Base-by-base conservation (phyloP, 2,888 invertebrate genomes). In the Opisthograptis luteolata region DNA sequence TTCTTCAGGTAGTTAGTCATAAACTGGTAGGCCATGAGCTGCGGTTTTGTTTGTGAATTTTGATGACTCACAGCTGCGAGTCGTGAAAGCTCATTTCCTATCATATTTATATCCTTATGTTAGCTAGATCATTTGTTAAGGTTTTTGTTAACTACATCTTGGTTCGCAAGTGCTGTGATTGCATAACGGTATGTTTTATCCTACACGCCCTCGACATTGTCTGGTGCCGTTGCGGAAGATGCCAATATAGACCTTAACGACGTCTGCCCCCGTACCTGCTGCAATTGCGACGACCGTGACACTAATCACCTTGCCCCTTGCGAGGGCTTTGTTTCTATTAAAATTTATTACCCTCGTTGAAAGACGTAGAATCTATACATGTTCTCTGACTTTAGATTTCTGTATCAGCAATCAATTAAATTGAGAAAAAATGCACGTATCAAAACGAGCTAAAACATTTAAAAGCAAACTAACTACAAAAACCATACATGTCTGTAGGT, bases 211-310 rank as follows among this genome's bases (percentile, higher is more conserved):
- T 81, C 79, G 85, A 84, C 86, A 85, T 84, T 86, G 86, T 75
- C 76, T 57, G 57, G 32, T 49, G 58, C 62, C 64, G 62, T 56
- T 71, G 74, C 86, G 86, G 86, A 87, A 84, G 86, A 71, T 70
- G 74, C 68, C 81, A 84, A 84, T 87, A 81, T 79, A 60, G 63
- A 57, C 65, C 69, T 60, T 79, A 79, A 78, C 76, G 68, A 73
- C 56, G 56, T 74, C 77, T 82, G 83, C 73, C 81, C 83, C 83
- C 74, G 70, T 72, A 75, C 76, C 81, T 79, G 73, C 62, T 60
- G 61, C 72, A 75, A 81, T 79, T 80, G 76, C 69, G 62, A 54
- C 73, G 87, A 64, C 87, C 85, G 76, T 87, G 86, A 87, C 79
- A 82, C 60, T 62, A 74, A 76, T 84, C 82, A 82, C 87, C 85